Evolutionary conservation across 2,888 invertebrate genomes (phyloP).

Genomic region (Geophilus truncorum): DNA sequence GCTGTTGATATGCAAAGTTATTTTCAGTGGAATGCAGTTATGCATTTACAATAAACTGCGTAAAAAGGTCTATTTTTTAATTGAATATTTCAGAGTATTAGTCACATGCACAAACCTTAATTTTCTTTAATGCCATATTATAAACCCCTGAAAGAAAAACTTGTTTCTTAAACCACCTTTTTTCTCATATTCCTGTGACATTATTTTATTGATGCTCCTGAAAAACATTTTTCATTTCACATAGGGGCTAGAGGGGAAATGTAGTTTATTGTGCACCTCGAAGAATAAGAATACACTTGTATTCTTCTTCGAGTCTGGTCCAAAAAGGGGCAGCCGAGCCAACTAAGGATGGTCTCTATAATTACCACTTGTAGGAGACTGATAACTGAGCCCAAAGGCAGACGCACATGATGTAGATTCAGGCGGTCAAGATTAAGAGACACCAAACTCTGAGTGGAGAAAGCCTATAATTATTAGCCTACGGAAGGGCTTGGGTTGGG

Average conservation of each 20-base stretch:
- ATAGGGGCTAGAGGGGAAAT: not conserved
- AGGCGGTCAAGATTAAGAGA: constrained; percentile 21
- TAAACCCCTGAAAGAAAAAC: not conserved
- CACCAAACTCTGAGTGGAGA: constrained; percentile 9
- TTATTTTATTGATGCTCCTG: not conserved
- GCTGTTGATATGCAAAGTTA: too few species aligned
- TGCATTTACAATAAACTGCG: too few species aligned
- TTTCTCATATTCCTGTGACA: not conserved
- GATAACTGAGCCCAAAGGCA: constrained; percentile 5
- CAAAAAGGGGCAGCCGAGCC: constrained; percentile 10
- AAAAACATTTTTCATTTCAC: not conserved
- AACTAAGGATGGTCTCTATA: constrained; percentile 24
- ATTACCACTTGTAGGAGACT: constrained; percentile 23
- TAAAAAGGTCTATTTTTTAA: too few species aligned
- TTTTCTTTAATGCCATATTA: not conserved
- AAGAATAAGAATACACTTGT: constrained; percentile 2
- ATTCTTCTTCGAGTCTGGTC: not conserved
- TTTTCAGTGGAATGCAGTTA: too few species aligned
- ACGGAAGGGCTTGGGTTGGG: not conserved
- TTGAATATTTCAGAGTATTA: too few species aligned
- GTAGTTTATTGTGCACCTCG: not conserved
- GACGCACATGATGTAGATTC: constrained; percentile 13
- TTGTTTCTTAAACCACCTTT: not conserved
- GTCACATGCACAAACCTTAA: too few species aligned
- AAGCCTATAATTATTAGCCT: constrained; percentile 8